Evolutionary conservation across 2,113 vertebrate genomes (phyloP), one percentile per base, ranked within the genome.

Genomic region (Lepidothrix coronata): DNA sequence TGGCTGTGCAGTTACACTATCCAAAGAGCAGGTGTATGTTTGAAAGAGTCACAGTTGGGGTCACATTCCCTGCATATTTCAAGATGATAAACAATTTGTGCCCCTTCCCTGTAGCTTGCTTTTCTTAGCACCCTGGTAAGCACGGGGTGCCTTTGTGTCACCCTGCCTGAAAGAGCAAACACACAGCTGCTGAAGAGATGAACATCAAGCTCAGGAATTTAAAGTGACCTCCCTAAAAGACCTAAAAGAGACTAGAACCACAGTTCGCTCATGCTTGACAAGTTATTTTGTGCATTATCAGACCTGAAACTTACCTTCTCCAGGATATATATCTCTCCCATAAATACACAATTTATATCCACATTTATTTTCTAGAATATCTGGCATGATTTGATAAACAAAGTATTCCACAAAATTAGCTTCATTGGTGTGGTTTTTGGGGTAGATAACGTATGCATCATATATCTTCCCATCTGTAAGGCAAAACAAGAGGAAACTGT

Each of bases 371-470:
- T 99, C 99, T 92, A 99, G 97, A 85, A 99, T 98, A 24, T 98
- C 95, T 12, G 98, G 98, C 67, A 99, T 95, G 25, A 98, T 96
- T 35, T 98, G 97, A 43, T 99, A 96, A 52, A 98, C 98, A 93
- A 99, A 99, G 49, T 76, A 91, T 71, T 98, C 98, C 71, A 98
- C 95, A 62, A 97, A 97, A 85, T 74, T 81, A 51, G 61, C 67
- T 58, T 67, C 93, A 30, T 11, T 72, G 21, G 62, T 87, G 19
- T 91, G 93, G 3, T 6, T 54, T 49, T 95, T 97, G 1, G 99
- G 98, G 80, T 98, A 99, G n/a, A 98, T 98, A 59, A 99, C 92
- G 20, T 99, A 99, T 1, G 99, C 99, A 55, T 99, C 99, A 11
- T 99, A 99, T 77, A 98, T 79, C 93, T 99, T 99, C 41, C 98